Base-by-base conservation (phyloP, 2,888 invertebrate species). In the Idaea dimidiata region DNA sequence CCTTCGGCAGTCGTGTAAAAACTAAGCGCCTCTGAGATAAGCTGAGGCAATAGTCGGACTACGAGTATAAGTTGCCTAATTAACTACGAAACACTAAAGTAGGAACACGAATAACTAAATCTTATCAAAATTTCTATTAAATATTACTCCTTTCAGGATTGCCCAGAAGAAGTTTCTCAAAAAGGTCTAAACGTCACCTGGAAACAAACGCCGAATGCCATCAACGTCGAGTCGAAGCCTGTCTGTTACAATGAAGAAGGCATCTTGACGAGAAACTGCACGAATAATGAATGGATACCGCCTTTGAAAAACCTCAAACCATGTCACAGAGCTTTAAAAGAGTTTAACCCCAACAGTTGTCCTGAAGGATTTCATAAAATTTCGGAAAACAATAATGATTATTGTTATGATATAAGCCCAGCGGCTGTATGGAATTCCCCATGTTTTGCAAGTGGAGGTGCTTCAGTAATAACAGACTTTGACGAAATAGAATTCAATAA, bases 371-470 rank as follows among this genome's bases (percentile, higher is more conserved):
- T 82, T 66, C 63, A 79, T 54, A 78, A 76, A 71, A 80, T 91
- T 62, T 83, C 86, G 0, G 73, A 82, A 60, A 76, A 74, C 24
- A 80, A 80, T 61, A 79, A 81, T 14, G 75, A 82, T 17, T 88
- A 85, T 64, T 92, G 92, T 67, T 92, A 86, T 69, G 78, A 85
- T 76, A 76, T 89, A 3, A 75, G 72, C 61, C 58, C 75, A 60
- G 53, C 79, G 16, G 76, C 84, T 7, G 31, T 70, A 3, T 92
- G 92, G 92, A 72, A 87, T 57, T 79, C 73, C 66, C 91, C 92
- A 0, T 92, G 92, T 72, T 81, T 87, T 31, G 79, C 78, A 66
- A 87, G 84, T 66, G 91, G 91, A 1, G 89, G 87, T 16, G 87
- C 87, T 6, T 81, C 88, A 16, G 79, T 88, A 1, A 83, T 92